Conservation (phyloP, 2,797 vertebrate genomes). For the Peromyscus aztecus region DNA sequence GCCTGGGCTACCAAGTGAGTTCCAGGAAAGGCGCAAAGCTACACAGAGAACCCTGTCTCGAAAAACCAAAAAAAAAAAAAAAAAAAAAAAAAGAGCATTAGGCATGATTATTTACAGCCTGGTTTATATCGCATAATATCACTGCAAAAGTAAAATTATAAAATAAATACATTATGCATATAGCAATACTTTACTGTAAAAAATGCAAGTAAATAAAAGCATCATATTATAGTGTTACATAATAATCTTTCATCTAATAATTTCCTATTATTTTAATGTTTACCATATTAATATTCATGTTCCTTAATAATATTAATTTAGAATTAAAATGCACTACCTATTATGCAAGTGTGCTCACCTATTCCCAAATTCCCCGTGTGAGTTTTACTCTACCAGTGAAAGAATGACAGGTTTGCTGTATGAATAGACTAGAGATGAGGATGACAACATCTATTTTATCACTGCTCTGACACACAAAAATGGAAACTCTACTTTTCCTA, state of each 20-base stretch:
- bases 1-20: no score
- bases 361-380: not conserved
- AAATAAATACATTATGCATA: constrained; percentile 20
- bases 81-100: not conserved
- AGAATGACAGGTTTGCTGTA: not conserved
- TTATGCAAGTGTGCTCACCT: not conserved
- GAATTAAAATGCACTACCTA: constrained; percentile 23
- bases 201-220: not conserved
- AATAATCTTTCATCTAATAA: not conserved
- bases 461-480: constrained; percentile 30
- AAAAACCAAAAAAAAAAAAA: no score
- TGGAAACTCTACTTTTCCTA: not conserved
- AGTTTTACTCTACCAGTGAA: not conserved
- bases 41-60: no score
- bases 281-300: constrained; percentile 16
- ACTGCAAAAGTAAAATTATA: not conserved
- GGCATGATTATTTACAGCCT: not conserved
- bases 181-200: not conserved
- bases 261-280: not conserved
- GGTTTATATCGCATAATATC: not conserved
- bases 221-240: not conserved
- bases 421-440: not conserved
- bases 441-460: not conserved
- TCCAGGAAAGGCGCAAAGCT: no score
- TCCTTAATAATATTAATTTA: not conserved